Percentiles rank a stretch among this genome's conserved stretches.
These are phyloP conservation scores for Acrobeloides nanus DNA, from an alignment of 2,888 invertebrate species.

Conservation along the genomic window DNA sequence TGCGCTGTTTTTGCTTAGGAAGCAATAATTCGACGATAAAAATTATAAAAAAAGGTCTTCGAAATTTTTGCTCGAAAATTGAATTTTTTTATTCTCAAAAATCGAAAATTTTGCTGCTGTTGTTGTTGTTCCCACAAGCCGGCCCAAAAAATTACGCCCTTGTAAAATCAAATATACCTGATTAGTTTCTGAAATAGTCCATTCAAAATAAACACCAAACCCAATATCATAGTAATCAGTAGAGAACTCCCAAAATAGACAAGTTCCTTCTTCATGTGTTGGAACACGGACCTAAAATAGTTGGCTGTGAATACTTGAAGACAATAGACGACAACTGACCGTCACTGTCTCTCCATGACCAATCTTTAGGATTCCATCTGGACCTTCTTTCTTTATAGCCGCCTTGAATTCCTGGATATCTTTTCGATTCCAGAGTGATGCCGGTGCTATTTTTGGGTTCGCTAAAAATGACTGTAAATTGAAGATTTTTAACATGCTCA, in stretches of 20 bases:
- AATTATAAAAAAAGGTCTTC: too few species aligned
- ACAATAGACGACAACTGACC: constrained; percentile 60
- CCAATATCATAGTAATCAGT: constrained; percentile 90
- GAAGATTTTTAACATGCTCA: too few species aligned
- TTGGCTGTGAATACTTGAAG: background rate
- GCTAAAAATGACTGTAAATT: too few species aligned
- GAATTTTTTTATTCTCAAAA: too few species aligned
- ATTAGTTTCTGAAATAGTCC: constrained; percentile 67
- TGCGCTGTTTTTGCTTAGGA: too few species aligned
- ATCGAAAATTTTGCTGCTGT: background rate
- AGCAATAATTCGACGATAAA: background rate
- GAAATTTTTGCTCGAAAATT: too few species aligned
- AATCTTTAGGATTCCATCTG: constrained; percentile 82
- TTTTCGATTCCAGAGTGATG: constrained; percentile 91
- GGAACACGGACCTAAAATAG: constrained; percentile 72
- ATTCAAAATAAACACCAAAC: constrained; percentile 96
- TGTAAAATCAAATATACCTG: constrained; percentile 58
- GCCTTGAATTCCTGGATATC: constrained; percentile 77
- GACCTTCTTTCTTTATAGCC: constrained; percentile 61
- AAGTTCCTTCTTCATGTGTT: constrained; percentile 82
- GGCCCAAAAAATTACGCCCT: background rate
- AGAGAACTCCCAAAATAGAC: constrained; percentile 97
- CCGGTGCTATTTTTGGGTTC: constrained; percentile 58
- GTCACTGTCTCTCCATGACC: constrained; percentile 95
- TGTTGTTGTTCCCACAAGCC: too few species aligned